Evolutionary conservation across 2,797 vertebrate species (phyloP), one percentile per base, ranked within the genome.

Genomic region (Picus viridis): DNA sequence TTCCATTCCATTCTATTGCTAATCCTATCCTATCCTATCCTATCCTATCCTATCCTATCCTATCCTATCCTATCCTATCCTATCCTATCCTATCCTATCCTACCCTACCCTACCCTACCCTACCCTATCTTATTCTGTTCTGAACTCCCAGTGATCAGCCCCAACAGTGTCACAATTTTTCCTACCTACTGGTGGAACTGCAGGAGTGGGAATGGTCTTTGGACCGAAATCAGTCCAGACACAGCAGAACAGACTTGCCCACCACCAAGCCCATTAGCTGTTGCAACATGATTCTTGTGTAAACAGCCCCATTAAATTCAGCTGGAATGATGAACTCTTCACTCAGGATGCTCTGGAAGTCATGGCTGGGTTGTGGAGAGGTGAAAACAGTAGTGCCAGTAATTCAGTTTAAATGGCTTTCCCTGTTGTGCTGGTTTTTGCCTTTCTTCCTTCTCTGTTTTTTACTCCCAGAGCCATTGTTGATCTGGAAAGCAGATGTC

Each of bases 281-380:
- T 94, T 94, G 91, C 91, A 91, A 89, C 86, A 95, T 51, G 81
- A 76, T 20, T 86, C 64, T 86, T 92, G 78, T 94, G 88, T 79
- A 94, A 96, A 86, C 92, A 84, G 4, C 78, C 34, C 39, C 34
- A 86, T 94, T 89, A 89, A 89, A 30, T 86, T 93, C 71, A 79
- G 64, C 71, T 79, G 80, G 71, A 93, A 88, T 92, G 10, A 81
- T 61, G 64, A 89, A 63, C 79, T 83, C 68, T 94, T 73, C 90
- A 81, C 79, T 90, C 70, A 86, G 88, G 86, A 90, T 93, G 64
- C 64, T 91, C 67, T 92, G 39, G 22, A 92, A 92, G 64, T 84
- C 92, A 79, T 64, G 63, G 41, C 22, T 92, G 91, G 74, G 80
- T 73, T 91, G 71, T 79, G 85, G 71, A 95, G 74, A 89, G 53